A percentile compares a stretch with the other conserved stretches of the same genome.
Conservation (phyloP, 2,888 invertebrate genomes). For the Iphiclides podalirius region DNA sequence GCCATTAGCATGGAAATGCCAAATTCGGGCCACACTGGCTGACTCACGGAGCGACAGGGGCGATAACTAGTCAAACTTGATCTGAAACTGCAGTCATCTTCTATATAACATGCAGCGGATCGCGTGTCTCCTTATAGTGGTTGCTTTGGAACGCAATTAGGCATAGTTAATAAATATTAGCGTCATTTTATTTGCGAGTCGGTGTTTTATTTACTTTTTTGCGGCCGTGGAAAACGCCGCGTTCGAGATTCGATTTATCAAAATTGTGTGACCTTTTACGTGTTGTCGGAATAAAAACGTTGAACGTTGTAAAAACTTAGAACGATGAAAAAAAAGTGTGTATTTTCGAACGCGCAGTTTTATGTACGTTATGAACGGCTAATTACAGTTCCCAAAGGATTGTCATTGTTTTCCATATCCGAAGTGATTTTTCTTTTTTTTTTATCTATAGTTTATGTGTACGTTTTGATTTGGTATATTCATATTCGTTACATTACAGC, state of each 20-base stretch:
- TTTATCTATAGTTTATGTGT: too few species aligned
- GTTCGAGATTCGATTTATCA: neutral
- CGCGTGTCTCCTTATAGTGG: conserved; percentile 34
- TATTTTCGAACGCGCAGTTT: neutral
- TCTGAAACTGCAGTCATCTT: conserved; percentile 28
- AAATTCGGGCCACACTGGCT: conserved; percentile 51
- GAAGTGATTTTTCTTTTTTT: neutral
- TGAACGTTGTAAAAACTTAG: too few species aligned
- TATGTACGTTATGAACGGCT: neutral
- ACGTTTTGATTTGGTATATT: too few species aligned
- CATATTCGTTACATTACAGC: too few species aligned
- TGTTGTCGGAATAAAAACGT: neutral
- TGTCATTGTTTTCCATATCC: neutral
- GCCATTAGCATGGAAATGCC: conserved; percentile 61
- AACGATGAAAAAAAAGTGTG: too few species aligned
- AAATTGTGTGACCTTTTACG: neutral
- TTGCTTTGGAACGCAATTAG: conserved; percentile 33
- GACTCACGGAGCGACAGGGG: conserved; percentile 45
- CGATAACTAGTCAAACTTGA: conserved; percentile 34
- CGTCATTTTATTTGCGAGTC: conserved; percentile 34
- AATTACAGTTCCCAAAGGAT: neutral
- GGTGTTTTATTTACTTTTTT: conserved; percentile 24
- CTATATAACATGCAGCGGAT: conserved; percentile 17
- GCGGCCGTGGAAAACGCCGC: neutral
- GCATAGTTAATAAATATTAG: conserved; percentile 58